Percentiles rank a stretch among this genome's conserved stretches.
phyloP scores from a whole-genome alignment of 2,888 invertebrate genomes.

The Agrilus cyanescens region DNA sequence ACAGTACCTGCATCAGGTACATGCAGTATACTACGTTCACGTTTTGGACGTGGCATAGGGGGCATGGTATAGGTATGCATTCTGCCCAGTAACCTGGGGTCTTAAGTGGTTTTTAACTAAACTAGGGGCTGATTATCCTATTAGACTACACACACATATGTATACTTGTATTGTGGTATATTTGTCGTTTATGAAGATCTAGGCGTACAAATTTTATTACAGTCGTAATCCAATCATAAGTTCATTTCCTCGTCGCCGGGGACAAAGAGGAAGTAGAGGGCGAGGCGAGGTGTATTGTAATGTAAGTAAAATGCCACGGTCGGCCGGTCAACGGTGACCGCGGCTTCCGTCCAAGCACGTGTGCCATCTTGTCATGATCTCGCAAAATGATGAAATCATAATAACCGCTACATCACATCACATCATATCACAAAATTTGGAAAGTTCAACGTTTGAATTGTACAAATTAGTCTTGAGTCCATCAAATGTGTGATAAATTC shows the following conservation, averaged over 20 bases:
- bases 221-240: slow-evolving; percentile 33
- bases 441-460: background rate
- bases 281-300: slow-evolving; percentile 25
- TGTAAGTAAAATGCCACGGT: slow-evolving; percentile 23
- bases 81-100: too few relatives aligned
- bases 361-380: slow-evolving; percentile 26
- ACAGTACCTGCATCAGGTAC: too few relatives aligned
- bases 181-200: background rate
- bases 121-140: too few relatives aligned
- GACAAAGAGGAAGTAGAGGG: slow-evolving; percentile 25
- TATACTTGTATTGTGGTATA: too few relatives aligned
- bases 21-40: too few relatives aligned
- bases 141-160: too few relatives aligned
- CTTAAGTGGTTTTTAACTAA: too few relatives aligned
- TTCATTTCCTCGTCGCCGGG: slow-evolving; percentile 28
- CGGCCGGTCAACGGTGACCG: slow-evolving; percentile 32
- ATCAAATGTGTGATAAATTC: background rate
- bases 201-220: slow-evolving; percentile 22
- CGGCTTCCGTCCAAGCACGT: slow-evolving; percentile 33
- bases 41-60: too few relatives aligned
- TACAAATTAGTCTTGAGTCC: background rate
- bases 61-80: too few relatives aligned
- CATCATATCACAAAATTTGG: background rate
- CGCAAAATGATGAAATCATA: slow-evolving; percentile 6
- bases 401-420: background rate